These are phyloP conservation scores for Helogale parvula DNA, from an alignment of 2,113 vertebrate genomes.

Conservation along the genomic window DNA sequence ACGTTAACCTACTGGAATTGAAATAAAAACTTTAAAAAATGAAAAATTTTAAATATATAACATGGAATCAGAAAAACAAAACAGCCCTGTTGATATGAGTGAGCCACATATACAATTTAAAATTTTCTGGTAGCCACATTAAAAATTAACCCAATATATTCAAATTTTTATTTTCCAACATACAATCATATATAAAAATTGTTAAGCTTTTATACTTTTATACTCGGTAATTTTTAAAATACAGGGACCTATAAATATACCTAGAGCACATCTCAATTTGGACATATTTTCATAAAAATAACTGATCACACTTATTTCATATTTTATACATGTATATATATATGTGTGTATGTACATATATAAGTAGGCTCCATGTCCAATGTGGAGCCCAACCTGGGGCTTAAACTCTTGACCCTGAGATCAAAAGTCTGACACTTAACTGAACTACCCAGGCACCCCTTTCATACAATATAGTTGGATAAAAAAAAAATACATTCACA, in stretches of 20 bases:
- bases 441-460: background rate
- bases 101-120: background rate
- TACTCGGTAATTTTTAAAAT: background rate
- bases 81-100: background rate
- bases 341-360: too few species aligned
- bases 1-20: background rate
- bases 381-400: too few species aligned
- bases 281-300: conserved; percentile 16
- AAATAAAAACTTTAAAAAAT: background rate
- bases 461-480: background rate
- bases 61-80: background rate
- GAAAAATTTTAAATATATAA: background rate
- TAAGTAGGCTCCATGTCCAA: too few species aligned
- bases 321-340: background rate
- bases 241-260: background rate
- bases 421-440: too few species aligned
- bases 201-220: background rate
- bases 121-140: background rate
- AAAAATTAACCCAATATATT: conserved; percentile 7
- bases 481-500: background rate
- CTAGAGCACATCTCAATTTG: background rate
- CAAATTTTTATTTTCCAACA: conserved; percentile 1
- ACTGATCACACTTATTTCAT: conserved; percentile 16
- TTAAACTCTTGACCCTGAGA: too few species aligned
- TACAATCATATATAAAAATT: background rate